Conservation (phyloP, 1,140 invertebrate species). For the Eciton burchellii region DNA sequence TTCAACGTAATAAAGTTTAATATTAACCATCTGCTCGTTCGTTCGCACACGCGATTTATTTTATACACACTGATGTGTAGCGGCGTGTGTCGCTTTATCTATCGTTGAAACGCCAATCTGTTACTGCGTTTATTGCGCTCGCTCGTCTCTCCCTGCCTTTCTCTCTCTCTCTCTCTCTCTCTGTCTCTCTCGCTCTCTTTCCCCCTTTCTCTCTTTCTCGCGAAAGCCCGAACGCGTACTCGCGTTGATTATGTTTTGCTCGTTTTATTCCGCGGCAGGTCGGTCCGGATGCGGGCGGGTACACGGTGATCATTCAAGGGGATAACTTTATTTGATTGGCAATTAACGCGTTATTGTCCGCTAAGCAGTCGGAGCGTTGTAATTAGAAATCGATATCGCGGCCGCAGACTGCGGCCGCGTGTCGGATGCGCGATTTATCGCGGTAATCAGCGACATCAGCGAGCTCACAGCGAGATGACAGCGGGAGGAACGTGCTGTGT, state of each 20-base stretch:
- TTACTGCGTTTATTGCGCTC: slow-evolving; percentile 64
- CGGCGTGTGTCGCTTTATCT: slow-evolving; percentile 50
- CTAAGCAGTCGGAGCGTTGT: slow-evolving; percentile 18
- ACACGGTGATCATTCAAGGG: slow-evolving; percentile 6
- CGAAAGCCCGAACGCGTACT: too few species aligned
- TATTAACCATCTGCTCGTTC: slow-evolving; percentile 68
- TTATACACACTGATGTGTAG: slow-evolving; percentile 45
- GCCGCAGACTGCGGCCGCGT: neutral
- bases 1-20: slow-evolving; percentile 67
- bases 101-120: slow-evolving; percentile 67
- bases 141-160: slow-evolving; percentile 58
- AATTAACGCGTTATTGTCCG: slow-evolving; percentile 50
- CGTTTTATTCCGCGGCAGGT: slow-evolving; percentile 34
- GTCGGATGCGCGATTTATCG: slow-evolving; percentile 21
- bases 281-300: neutral
- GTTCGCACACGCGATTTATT: slow-evolving; percentile 70
- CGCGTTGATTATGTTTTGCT: slow-evolving; percentile 21
- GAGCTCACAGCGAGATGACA: neutral
- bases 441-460: too few species aligned
- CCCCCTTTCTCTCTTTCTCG: too few species aligned
- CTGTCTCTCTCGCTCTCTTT: too few species aligned
- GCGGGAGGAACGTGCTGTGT: slow-evolving; percentile 67
- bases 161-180: too few species aligned
- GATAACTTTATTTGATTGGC: slow-evolving; percentile 39
- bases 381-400: slow-evolving; percentile 47